Evolutionary conservation across 2,113 vertebrate species (phyloP).

Genomic region (Mellivora capensis): DNA sequence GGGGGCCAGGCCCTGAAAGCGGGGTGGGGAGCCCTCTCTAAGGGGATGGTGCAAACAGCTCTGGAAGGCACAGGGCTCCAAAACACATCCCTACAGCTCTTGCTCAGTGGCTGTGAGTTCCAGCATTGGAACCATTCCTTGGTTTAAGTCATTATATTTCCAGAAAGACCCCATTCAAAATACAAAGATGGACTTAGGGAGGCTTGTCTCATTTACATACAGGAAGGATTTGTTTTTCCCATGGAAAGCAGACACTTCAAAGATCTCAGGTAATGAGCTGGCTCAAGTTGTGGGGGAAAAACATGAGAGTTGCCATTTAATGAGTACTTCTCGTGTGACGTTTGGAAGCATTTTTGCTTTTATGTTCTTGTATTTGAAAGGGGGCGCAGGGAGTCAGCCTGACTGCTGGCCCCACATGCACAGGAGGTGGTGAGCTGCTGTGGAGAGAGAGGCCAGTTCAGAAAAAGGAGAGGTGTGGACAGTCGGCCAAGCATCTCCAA

Average conservation of each 20-base stretch:
- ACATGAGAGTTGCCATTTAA: neutral
- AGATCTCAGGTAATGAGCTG: neutral
- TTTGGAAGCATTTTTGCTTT: neutral
- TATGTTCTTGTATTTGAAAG: neutral
- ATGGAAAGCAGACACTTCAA: neutral
- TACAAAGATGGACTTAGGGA: neutral
- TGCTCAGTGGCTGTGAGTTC: rapidly evolving
- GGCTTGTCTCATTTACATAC: neutral
- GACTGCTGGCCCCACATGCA: neutral
- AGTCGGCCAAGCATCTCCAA: neutral
- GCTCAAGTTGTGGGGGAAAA: neutral
- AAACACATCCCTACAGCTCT: neutral
- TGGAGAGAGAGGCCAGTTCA: neutral
- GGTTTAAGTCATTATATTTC: neutral
- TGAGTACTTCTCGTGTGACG: neutral
- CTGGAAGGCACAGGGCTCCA: too few relatives aligned
- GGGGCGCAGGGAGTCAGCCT: neutral
- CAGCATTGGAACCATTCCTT: neutral
- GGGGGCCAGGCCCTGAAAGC: neutral
- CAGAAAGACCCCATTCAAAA: neutral
- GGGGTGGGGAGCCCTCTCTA: neutral
- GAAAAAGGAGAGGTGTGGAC: neutral
- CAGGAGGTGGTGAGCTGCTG: too few relatives aligned
- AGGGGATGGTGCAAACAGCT: rapidly evolving
- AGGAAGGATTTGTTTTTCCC: neutral